Base-by-base conservation (phyloP, 2,113 vertebrate species). In the Phylloscopus whistleri region DNA sequence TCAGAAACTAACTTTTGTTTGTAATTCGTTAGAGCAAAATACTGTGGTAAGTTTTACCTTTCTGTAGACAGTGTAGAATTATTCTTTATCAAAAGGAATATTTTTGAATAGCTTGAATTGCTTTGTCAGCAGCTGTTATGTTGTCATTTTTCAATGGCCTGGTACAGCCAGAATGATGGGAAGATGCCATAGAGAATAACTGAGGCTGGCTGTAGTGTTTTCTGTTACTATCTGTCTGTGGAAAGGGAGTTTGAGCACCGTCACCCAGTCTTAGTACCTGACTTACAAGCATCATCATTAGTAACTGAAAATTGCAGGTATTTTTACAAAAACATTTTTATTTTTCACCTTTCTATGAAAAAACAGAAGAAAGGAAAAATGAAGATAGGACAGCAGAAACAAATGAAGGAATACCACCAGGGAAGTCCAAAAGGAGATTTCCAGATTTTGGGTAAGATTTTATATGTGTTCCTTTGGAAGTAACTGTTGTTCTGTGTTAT, bases 401-500 rank as follows among this genome's bases (percentile, higher is more conserved):
- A 59, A 98, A 79, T 96, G 99, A 99, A 89, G 93, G 93, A 89
- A 92, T 97, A 14, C 96, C 97, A 31, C 86, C 97, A 60, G 98
- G 98, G 73, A 99, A 99, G 96, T 92, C 98, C 62, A 99, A 98
- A 97, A 98, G 98, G 95, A 97, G 98, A 95, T 99, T 99, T 97
- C 98, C 99, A 94, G 99, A 99, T 97, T 99, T 99, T 98, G 98
- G 99, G 99, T 98, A 97, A 91, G 95, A 69, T 44, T 82, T 93
- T 43, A 60, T n/a, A 41, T 41, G 28, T 82, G 31, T 66, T 68
- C 2, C 24, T 90, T 60, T 48, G 39, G 27, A 63, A 70, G 41
- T 56, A 79, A 84, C 18, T 17, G 12, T 5, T 17, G 49, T 70
- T 78, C 56, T 37, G 9, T 70, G 31, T 84, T 90, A n/a, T 17